A percentile compares a stretch with the other conserved stretches of the same genome.
phyloP scores from a whole-genome alignment of 92 coral and sea anemone species.

The Bergia sp. region DNA sequence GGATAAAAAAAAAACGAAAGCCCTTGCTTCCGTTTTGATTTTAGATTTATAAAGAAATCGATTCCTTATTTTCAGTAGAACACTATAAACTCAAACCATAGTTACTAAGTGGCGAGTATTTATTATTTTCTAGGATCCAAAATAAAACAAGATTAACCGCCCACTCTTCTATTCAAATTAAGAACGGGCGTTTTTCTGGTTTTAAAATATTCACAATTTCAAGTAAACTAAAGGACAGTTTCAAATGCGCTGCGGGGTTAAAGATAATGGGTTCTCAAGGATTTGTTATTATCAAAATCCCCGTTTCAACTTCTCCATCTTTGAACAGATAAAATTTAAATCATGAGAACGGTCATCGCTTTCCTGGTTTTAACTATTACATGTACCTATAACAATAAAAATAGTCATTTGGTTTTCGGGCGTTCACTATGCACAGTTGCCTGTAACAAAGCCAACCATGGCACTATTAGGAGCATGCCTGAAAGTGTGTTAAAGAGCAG shows the following conservation, averaged over 20 bases:
- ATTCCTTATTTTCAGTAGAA: background rate
- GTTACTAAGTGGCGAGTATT: too few relatives aligned
- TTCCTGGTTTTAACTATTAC: background rate
- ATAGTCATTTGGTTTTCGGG: too few relatives aligned
- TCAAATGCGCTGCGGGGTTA: background rate
- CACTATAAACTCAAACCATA: background rate
- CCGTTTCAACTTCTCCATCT: background rate
- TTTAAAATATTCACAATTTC: background rate
- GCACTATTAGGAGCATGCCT: background rate
- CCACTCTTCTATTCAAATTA: background rate
- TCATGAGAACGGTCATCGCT: background rate
- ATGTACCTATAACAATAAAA: background rate
- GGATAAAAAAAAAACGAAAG: background rate
- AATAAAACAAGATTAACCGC: background rate
- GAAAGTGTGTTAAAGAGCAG: background rate
- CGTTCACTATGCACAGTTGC: background rate
- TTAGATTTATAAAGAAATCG: background rate
- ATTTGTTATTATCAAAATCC: background rate
- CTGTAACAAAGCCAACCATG: background rate
- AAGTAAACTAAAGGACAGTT: background rate
- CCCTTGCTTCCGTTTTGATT: too few relatives aligned
- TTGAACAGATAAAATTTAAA: slow-evolving; percentile 7
- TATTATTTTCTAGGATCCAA: background rate
- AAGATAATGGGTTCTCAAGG: background rate
- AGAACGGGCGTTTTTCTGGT: background rate